Percentiles rank a stretch among this genome's conserved stretches.
phyloP scores from a whole-genome alignment of 2,888 invertebrate species.

The Agrenia bidenticulata region DNA sequence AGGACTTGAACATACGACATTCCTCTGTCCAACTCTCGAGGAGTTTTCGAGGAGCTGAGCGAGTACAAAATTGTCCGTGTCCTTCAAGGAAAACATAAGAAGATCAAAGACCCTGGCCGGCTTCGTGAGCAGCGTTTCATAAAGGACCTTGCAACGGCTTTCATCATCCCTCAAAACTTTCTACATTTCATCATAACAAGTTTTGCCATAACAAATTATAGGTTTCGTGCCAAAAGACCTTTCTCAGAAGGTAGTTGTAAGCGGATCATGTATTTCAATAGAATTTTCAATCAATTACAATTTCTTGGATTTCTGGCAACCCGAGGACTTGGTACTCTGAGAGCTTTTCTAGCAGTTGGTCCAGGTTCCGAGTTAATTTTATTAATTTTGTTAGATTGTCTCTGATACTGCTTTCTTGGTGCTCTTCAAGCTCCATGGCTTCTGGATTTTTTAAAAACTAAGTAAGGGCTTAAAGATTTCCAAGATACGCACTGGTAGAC shows the following conservation, averaged over 20 bases:
- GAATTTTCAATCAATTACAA: conserved; percentile 24
- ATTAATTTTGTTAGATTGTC: conserved; percentile 24
- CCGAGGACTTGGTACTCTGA: conserved; percentile 30
- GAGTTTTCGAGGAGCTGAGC: conserved; percentile 31
- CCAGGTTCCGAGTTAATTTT: conserved; percentile 32
- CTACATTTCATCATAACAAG: conserved; percentile 17
- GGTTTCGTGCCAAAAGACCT: no score
- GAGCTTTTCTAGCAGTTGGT: conserved; percentile 27
- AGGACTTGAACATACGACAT: neutral
- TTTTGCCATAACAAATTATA: conserved; percentile 1
- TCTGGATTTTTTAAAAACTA: no score
- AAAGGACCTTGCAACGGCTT: conserved; percentile 29
- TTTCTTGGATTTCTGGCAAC: conserved; percentile 22
- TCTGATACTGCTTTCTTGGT: conserved; percentile 19
- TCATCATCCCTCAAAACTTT: conserved; percentile 30
- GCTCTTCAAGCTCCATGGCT: neutral
- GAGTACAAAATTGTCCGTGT: conserved; percentile 36
- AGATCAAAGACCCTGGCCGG: conserved; percentile 33
- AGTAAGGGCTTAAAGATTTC: no score
- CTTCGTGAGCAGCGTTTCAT: conserved; percentile 30
- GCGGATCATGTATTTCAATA: no score
- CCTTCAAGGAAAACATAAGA: conserved; percentile 30
- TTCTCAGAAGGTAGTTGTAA: no score
- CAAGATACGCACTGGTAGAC: no score
- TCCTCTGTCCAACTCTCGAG: conserved; percentile 10